A percentile compares a stretch with the other conserved stretches of the same genome.
phyloP scores from a whole-genome alignment of 2,888 invertebrate genomes.

The Erynnis tages region DNA sequence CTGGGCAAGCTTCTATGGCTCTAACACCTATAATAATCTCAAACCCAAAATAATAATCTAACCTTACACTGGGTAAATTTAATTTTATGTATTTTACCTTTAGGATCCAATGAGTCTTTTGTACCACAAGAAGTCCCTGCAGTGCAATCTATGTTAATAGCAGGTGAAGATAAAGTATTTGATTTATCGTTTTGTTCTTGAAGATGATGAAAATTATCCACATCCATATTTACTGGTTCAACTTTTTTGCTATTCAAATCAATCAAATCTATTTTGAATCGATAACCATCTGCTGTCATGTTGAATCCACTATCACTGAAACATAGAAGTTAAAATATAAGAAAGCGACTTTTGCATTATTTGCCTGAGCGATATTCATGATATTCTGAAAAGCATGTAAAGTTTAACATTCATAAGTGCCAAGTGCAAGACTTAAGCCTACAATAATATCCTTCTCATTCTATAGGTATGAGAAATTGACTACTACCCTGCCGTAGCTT shows the following conservation, averaged over 20 bases:
- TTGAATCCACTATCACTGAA: conserved; percentile 6
- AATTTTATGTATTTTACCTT: not conserved
- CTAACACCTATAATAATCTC: no score
- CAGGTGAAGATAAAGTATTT: not conserved
- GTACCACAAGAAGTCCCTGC: not conserved
- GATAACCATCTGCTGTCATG: conserved; percentile 14
- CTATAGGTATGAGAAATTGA: no score
- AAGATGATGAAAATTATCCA: not conserved
- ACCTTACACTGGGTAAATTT: no score
- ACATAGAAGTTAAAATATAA: not conserved
- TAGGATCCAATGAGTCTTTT: not conserved
- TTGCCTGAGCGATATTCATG: not conserved
- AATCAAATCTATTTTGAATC: conserved; percentile 5
- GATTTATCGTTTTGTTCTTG: not conserved
- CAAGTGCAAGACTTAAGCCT: no score
- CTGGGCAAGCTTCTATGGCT: no score
- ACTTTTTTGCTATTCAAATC: not conserved
- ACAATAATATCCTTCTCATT: no score
- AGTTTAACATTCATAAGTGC: no score
- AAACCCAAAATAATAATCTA: no score
- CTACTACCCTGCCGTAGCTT: no score
- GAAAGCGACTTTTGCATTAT: not conserved
- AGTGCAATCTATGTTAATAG: not conserved
- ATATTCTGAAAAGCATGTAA: no score
- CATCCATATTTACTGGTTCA: not conserved